Evolutionary conservation across 2,797 vertebrate genomes (phyloP), one percentile per base, ranked within the genome.

Genomic region (Brotogeris chrysoptera): DNA sequence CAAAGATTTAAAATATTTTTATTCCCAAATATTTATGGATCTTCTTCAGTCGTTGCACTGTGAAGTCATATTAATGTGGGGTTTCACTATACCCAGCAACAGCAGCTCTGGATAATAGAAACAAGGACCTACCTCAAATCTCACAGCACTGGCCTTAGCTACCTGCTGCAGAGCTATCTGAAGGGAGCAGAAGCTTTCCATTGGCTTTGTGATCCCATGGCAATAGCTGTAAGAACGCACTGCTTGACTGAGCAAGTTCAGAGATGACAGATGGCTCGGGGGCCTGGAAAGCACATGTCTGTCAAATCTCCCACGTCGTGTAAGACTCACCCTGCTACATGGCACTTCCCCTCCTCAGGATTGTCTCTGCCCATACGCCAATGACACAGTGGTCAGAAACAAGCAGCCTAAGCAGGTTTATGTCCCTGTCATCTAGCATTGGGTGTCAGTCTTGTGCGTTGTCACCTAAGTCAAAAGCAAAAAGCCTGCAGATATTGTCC

Each of bases 391-490:
- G 84, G 32, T 50, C 80, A 86, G 89, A 38, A 47, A 25, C 52
- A n/a, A 81, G 57, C 70, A 32, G 5, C 16, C 36, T 55, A 74
- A 52, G 73, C 36, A 38, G 61, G 12, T 41, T 61, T 32, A 5
- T 38, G 18, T 36, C 83, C 68, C 34, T 28, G 19, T 10, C 49
- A 32, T 19, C 44, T 47, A 63, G 44, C 49, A 27, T 2, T 5
- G 18, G 49, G 27, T 10, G 18, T 32, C 73, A 18, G 4, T 9
- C 44, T 60, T 59, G 47, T 71, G 39, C 0, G 0, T 19, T 47
- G 47, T 11, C 73, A 44, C 28, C 38, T 4, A 34, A 41, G 7
- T 18, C 27, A 30, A 68, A 74, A 76, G n/a, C 49, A 20, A 11
- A 25, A 66, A 59, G 57, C 41, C 43, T 36, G 30, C 46, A 46